These are phyloP conservation scores for Euphonia xanthogaster DNA, from an alignment of 2,797 vertebrate genomes.

Conservation along the genomic window DNA sequence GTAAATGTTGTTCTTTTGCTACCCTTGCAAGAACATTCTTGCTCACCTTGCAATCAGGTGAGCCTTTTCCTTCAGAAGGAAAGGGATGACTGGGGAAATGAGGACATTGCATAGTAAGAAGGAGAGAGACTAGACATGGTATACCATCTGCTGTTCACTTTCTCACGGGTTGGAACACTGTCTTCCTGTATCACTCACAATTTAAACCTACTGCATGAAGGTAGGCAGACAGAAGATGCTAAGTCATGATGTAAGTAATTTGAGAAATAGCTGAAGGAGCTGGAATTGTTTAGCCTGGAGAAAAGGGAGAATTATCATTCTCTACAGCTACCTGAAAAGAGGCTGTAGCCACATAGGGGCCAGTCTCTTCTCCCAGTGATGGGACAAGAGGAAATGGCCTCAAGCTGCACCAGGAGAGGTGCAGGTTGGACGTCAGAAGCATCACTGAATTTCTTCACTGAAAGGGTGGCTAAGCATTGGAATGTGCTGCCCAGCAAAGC, in stretches of 20 bases:
- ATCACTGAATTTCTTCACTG: neutral
- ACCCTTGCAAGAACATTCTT: rapidly evolving
- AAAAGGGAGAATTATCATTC: neutral
- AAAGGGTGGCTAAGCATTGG: neutral
- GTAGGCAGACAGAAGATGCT: neutral
- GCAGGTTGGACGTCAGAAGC: neutral
- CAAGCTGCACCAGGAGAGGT: neutral
- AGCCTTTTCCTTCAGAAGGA: neutral
- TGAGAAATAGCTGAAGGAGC: neutral
- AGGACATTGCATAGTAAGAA: neutral
- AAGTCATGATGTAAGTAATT: neutral
- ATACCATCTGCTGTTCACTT: neutral
- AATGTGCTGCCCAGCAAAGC: neutral
- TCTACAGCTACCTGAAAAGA: neutral
- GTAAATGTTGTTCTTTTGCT: neutral
- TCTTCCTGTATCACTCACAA: neutral
- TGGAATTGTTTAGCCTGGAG: neutral
- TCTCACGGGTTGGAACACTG: neutral
- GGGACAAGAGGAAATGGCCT: neutral
- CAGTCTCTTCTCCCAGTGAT: neutral
- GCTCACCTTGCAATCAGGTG: neutral
- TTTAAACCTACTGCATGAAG: neutral
- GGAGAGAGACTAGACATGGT: neutral
- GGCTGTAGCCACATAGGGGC: neutral
- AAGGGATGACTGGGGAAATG: neutral